Base-by-base conservation (phyloP, 2,797 vertebrate species). In the Rhyacichthys aspro region DNA sequence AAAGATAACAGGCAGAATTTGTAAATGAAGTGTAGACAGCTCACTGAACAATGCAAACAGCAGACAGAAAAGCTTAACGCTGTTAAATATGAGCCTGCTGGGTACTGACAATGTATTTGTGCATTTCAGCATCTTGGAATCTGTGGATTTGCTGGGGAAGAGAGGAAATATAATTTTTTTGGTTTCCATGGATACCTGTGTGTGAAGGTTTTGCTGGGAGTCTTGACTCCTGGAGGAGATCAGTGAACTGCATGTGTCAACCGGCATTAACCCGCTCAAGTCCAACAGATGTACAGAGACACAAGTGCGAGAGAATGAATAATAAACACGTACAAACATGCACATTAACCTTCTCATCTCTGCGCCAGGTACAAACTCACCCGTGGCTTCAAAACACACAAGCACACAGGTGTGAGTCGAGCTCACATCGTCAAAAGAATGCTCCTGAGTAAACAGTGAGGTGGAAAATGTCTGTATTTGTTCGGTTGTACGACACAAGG, bases 181-280 rank as follows among this genome's bases (percentile, higher is more conserved):
- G 75, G 91, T 92, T 92, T 74, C 91, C 89, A 92, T 93, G 89
- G 90, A 87, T 91, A 92, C 90, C 79, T 84, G 73, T 32, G 43
- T 74, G 78, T 82, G 82, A 91, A 87, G 81, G 88, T 84, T 84
- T 85, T 23, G 33, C 82, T 78, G 79, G 37, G 72, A 79, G 78
- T 87, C 85, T 86, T 74, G 87, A 88, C 86, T 90, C 86, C 87
- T 91, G 78, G 32, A 83, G 86, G 84, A 92, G 87, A 91, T 90
- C 86, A 90, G 83, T 86, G 89, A 92, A 88, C 83, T 69, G 75
- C 81, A 87, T 71, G 67, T 82, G 90, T 92, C 87, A 88, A 83
- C 72, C 70, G 59, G 83, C 85, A 92, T 91, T 90, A 93, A 92
- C 91, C 88, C 81, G 84, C 78, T 84, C 79, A 47, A 82, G 83